Percentiles rank a stretch among this genome's conserved stretches.
Conservation (phyloP, 2,113 vertebrate species). For the Amblyopsis rosae region DNA sequence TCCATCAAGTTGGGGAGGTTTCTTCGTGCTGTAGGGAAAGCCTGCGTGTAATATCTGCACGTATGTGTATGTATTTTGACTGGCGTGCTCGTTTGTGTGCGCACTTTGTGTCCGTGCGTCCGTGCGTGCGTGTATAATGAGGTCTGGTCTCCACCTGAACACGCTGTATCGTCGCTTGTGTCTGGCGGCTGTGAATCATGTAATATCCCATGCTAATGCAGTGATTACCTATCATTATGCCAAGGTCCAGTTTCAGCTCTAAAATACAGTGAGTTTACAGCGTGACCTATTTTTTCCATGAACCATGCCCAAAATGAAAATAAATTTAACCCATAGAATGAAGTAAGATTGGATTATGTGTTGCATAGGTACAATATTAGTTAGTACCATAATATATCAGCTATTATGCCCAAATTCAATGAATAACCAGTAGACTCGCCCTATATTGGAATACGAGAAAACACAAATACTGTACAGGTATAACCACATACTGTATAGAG, state of each 20-base stretch:
- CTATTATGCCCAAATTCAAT: too few relatives aligned
- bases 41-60: background rate
- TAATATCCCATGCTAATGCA: slow-evolving; percentile 51
- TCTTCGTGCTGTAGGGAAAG: background rate
- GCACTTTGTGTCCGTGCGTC: background rate
- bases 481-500: too few relatives aligned
- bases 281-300: slow-evolving; percentile 34
- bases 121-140: background rate
- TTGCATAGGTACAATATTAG: too few relatives aligned
- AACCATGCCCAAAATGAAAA: too few relatives aligned
- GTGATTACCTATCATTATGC: slow-evolving; percentile 64
- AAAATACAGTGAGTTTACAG: slow-evolving; percentile 43
- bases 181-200: slow-evolving; percentile 50
- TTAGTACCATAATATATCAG: too few relatives aligned
- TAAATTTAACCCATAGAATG: too few relatives aligned
- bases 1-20: slow-evolving; percentile 51
- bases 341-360: too few relatives aligned
- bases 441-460: too few relatives aligned
- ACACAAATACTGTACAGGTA: too few relatives aligned
- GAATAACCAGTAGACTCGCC: too few relatives aligned
- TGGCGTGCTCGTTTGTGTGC: background rate
- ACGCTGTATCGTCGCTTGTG: slow-evolving; percentile 47
- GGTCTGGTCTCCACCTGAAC: slow-evolving; percentile 29
- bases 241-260: slow-evolving; percentile 51
- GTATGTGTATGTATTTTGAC: background rate